Evolutionary conservation across 1,140 invertebrate species (phyloP).

Genomic region (Caenorhabditis latens): DNA sequence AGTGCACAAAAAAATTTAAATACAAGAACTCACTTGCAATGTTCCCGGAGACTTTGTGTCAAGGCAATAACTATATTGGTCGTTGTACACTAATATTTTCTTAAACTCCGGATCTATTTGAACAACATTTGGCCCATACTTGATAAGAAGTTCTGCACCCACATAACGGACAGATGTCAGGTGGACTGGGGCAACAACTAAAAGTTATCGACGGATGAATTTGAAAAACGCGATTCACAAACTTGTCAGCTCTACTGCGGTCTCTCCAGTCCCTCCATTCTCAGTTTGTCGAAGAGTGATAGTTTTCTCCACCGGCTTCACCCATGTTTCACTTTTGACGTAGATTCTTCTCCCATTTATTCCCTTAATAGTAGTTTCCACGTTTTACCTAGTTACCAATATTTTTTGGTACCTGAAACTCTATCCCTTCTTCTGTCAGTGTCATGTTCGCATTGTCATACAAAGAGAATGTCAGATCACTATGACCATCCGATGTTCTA

Average conservation of each 20-base stretch:
- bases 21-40: background rate
- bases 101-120: conserved; percentile 6
- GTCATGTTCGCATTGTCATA: conserved; percentile 47
- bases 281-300: background rate
- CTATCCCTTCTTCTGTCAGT: conserved; percentile 17
- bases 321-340: conserved; percentile 40
- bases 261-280: background rate
- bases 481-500: conserved; percentile 44
- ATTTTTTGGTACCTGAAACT: background rate
- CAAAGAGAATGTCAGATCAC: conserved; percentile 5
- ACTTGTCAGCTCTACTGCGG: conserved; percentile 28
- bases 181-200: conserved; percentile 28
- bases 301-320: conserved; percentile 13
- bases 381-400: background rate
- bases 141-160: conserved; percentile 23
- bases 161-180: background rate
- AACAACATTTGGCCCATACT: conserved; percentile 32
- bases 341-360: background rate
- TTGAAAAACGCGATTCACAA: background rate
- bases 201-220: background rate
- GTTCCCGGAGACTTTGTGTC: conserved; percentile 18
- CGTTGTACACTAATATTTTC: conserved; percentile 23
- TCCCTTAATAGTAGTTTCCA: background rate
- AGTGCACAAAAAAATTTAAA: background rate
- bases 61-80: conserved; percentile 20